phyloP scores from a whole-genome alignment of 2,888 invertebrate genomes.

The Mimumesa dahlbomi region DNA sequence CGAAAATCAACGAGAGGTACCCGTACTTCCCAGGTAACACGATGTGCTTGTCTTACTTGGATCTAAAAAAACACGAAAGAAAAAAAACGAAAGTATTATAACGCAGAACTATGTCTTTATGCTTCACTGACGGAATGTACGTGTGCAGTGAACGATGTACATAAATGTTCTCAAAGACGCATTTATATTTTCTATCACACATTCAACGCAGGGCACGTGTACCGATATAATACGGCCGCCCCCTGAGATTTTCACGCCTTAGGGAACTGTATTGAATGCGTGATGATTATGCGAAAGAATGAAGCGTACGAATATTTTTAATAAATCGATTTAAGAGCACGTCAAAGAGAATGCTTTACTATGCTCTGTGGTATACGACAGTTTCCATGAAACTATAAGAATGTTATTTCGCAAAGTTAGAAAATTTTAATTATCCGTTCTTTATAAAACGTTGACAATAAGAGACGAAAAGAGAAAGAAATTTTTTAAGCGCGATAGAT shows the following conservation, averaged over 20 bases:
- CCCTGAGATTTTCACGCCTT: background rate
- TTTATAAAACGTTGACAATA: conserved; percentile 32
- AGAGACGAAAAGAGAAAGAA: conserved; percentile 7
- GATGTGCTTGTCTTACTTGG: conserved; percentile 63
- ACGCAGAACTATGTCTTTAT: conserved; percentile 40
- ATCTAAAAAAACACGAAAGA: no score
- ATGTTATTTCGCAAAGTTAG: conserved; percentile 37
- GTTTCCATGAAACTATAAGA: conserved; percentile 61
- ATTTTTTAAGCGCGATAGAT: background rate
- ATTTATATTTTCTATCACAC: conserved; percentile 46
- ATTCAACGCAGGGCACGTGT: conserved; percentile 26
- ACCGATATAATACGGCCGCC: background rate
- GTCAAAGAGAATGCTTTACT: conserved; percentile 49
- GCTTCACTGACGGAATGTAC: conserved; percentile 46
- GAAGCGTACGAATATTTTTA: conserved; percentile 28
- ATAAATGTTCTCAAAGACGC: conserved; percentile 51
- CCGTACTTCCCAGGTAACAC: conserved; percentile 45
- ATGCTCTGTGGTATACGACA: conserved; percentile 55
- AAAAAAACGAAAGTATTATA: conserved; percentile 60
- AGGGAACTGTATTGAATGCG: conserved; percentile 31
- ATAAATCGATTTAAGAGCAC: conserved; percentile 45
- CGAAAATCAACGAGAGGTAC: conserved; percentile 10
- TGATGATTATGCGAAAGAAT: conserved; percentile 29
- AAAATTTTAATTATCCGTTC: conserved; percentile 24
- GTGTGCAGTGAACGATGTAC: conserved; percentile 43